These are phyloP conservation scores for Xestia ashworthii DNA, from an alignment of 2,888 invertebrate genomes.

Conservation along the genomic window DNA sequence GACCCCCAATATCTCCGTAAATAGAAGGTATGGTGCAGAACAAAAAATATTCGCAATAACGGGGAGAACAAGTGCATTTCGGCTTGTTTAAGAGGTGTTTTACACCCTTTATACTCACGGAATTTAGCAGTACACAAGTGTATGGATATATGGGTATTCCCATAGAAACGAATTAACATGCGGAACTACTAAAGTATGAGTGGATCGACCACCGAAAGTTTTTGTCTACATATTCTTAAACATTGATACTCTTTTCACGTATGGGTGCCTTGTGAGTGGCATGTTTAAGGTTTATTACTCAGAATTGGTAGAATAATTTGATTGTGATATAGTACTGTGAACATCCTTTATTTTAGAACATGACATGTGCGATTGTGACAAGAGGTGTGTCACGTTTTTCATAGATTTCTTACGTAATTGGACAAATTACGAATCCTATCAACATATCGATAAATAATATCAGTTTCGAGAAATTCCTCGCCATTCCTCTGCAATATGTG, in stretches of 20 bases:
- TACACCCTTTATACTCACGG: not conserved
- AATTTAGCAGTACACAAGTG: not conserved
- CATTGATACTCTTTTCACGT: constrained; percentile 37
- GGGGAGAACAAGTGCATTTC: too few species aligned
- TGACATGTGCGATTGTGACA: not conserved
- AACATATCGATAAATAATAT: not conserved
- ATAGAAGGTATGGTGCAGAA: too few species aligned
- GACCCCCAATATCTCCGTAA: too few species aligned
- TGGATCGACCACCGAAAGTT: constrained; percentile 37
- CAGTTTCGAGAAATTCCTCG: not conserved
- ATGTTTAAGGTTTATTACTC: constrained; percentile 29
- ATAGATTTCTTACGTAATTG: not conserved
- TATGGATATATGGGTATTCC: constrained; percentile 31
- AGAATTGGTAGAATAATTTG: constrained; percentile 20
- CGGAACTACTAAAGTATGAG: constrained; percentile 37
- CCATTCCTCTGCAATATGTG: not conserved
- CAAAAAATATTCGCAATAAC: too few species aligned
- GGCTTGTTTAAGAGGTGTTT: too few species aligned
- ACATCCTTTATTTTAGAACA: constrained; percentile 14
- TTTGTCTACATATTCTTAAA: constrained; percentile 14
- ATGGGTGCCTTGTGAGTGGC: constrained; percentile 13
- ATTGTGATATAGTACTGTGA: constrained; percentile 21
- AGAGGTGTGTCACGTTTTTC: not conserved
- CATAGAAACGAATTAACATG: not conserved
- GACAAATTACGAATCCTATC: not conserved